Evolutionary conservation across 1,140 invertebrate genomes (phyloP).

Genomic region (Orchestia grillus): DNA sequence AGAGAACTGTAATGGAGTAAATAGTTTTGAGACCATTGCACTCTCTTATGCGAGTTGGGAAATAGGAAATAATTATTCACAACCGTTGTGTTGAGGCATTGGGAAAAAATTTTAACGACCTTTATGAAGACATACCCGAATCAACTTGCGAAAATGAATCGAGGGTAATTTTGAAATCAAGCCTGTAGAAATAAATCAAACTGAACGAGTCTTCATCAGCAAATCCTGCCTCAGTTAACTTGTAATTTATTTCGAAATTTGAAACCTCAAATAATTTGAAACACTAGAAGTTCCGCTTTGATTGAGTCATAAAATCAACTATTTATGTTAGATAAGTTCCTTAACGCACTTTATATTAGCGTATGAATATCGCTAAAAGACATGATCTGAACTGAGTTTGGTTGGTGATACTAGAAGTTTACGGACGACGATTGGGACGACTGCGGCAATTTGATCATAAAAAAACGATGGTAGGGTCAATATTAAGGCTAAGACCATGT

Average conservation of each 20-base stretch:
- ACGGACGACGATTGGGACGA: background rate
- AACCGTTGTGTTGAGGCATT: no score
- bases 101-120: no score
- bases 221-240: background rate
- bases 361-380: background rate
- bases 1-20: conserved; percentile 80
- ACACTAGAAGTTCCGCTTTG: no score
- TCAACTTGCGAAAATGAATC: no score
- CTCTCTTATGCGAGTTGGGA: background rate
- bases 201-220: background rate
- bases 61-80: background rate
- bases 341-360: background rate
- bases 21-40: background rate
- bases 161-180: background rate
- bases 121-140: no score
- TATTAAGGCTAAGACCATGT: background rate
- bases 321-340: no score
- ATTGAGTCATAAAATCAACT: no score
- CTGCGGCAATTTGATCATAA: background rate
- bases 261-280: background rate
- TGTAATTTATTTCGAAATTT: background rate
- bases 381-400: background rate
- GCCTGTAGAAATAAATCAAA: background rate
- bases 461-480: background rate
- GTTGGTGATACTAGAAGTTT: background rate